Conservation (phyloP, 2,797 vertebrate species). For the Girardinus metallicus region DNA sequence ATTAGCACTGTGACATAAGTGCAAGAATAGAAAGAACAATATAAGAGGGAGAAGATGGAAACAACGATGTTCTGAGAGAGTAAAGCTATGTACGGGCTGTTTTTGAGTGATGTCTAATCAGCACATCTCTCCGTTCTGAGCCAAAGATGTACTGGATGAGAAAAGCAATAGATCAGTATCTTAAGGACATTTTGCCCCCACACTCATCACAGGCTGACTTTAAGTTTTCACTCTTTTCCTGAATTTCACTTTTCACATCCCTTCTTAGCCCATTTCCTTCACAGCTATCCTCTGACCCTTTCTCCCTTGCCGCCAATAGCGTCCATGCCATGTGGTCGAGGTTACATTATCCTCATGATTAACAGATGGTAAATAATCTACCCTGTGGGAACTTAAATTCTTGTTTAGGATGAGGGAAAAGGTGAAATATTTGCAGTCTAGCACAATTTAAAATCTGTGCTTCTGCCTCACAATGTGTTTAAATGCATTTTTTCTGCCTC, state of each 20-base stretch:
- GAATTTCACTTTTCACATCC: conserved; percentile 32
- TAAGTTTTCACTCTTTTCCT: conserved; percentile 40
- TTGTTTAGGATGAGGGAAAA: conserved; percentile 29
- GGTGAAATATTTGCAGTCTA: conserved; percentile 12
- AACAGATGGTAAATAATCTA: conserved; percentile 58
- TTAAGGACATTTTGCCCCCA: conserved; percentile 67
- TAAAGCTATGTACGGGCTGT: conserved; percentile 17
- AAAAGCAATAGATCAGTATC: conserved; percentile 69
- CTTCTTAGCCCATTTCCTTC: conserved; percentile 23
- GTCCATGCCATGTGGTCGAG: conserved; percentile 44
- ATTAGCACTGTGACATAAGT: conserved; percentile 14
- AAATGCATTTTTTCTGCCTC: background rate
- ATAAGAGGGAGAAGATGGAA: conserved; percentile 15
- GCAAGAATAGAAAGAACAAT: conserved; percentile 7
- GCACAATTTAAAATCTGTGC: conserved; percentile 4
- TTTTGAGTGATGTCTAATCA: conserved; percentile 69
- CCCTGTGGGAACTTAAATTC: conserved; percentile 42
- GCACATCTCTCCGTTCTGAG: conserved; percentile 37
- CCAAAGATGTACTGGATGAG: conserved; percentile 45
- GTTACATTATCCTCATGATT: conserved; percentile 41
- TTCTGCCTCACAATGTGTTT: conserved; percentile 10
- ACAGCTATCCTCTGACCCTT: background rate
- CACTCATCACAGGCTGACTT: conserved; percentile 36
- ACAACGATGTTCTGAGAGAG: conserved; percentile 15
- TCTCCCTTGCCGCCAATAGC: conserved; percentile 16